These are phyloP conservation scores for Coptodon rendalli DNA, from an alignment of 2,113 vertebrate genomes.

Conservation along the genomic window DNA sequence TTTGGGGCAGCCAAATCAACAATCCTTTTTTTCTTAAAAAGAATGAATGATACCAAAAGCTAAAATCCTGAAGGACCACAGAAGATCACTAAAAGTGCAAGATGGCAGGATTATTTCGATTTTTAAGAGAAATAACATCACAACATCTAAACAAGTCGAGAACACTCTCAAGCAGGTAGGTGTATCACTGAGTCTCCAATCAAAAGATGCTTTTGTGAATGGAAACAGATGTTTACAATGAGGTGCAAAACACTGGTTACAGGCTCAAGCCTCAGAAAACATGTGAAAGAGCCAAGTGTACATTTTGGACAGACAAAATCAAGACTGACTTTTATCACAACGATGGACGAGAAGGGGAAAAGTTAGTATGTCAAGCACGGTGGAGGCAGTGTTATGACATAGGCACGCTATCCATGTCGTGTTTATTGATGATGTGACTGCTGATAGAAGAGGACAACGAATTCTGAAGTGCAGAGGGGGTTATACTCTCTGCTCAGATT, in stretches of 20 bases:
- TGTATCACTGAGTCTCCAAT: not conserved
- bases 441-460: not conserved
- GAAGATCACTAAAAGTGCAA: not conserved
- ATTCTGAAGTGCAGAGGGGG: not conserved
- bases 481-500: not conserved
- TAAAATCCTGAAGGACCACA: not conserved
- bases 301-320: not conserved
- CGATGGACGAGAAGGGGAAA: not conserved
- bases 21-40: too few species aligned
- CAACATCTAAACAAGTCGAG: not conserved
- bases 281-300: not conserved
- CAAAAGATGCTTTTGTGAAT: not conserved
- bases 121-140: not conserved
- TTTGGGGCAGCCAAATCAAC: too few species aligned
- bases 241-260: not conserved
- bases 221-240: not conserved
- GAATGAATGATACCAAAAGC: not conserved
- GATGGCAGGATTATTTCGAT: not conserved
- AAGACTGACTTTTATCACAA: not conserved
- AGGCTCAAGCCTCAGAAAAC: not conserved
- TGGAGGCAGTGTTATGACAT: not conserved
- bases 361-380: not conserved
- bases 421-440: not conserved
- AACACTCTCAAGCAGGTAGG: not conserved
- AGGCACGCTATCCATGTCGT: rapidly evolving